A percentile compares a stretch with the other conserved stretches of the same genome.
Conservation (phyloP, 2,797 vertebrate species). For the Arnoldichthys spilopterus region DNA sequence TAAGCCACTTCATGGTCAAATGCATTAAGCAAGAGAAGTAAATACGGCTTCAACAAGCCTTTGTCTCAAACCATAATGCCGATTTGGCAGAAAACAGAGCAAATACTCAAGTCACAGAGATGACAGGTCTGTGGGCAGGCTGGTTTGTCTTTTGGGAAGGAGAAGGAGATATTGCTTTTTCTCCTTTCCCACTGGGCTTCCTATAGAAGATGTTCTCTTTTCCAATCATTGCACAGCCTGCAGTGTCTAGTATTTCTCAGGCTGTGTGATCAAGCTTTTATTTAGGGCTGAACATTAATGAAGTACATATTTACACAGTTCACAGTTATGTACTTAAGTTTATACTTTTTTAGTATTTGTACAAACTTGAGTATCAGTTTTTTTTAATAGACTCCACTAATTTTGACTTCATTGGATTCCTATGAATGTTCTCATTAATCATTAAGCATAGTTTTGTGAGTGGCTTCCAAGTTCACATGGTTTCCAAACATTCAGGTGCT, state of each 20-base stretch:
- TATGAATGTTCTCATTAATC: too few relatives aligned
- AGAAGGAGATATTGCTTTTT: not conserved
- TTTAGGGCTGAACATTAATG: too few relatives aligned
- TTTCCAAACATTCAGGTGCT: too few relatives aligned
- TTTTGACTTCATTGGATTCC: too few relatives aligned
- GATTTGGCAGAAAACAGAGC: not conserved
- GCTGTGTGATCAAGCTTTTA: not conserved
- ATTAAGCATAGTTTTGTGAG: too few relatives aligned
- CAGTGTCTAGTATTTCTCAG: not conserved
- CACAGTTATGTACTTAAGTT: too few relatives aligned
- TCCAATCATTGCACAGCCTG: not conserved
- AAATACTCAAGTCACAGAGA: slow-evolving; percentile 1
- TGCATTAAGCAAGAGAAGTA: slow-evolving; percentile 2
- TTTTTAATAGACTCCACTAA: too few relatives aligned
- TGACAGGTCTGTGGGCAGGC: slow-evolving; percentile 20
- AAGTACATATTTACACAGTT: too few relatives aligned
- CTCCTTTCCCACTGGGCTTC: not conserved
- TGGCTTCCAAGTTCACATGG: too few relatives aligned
- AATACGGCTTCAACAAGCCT: slow-evolving; percentile 12
- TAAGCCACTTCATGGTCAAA: slow-evolving; percentile 21
- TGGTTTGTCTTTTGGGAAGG: not conserved
- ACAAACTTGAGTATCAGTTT: too few relatives aligned
- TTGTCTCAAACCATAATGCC: not conserved
- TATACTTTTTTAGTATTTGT: too few relatives aligned
- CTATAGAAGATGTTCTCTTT: not conserved